phyloP scores from a whole-genome alignment of 92 coral and sea anemone species.

The Montipora capitata region DNA sequence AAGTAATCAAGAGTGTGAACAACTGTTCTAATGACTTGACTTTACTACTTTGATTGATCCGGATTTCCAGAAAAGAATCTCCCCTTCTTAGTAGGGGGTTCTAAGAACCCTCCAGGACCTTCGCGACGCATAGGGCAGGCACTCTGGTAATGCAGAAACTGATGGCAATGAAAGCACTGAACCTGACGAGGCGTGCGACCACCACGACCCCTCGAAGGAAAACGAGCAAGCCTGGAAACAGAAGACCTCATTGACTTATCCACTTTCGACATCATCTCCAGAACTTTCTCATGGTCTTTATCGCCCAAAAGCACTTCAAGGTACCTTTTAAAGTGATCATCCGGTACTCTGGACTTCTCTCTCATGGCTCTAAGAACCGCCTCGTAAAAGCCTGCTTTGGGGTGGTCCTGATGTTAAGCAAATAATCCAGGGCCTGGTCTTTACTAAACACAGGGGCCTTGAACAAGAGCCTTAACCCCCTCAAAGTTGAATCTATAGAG shows the following conservation, averaged over 20 bases:
- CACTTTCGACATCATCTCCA: slow-evolving; percentile 12
- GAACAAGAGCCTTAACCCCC: not conserved
- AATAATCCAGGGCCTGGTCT: not conserved
- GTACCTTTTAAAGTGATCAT: slow-evolving; percentile 3
- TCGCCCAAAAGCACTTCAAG: not conserved
- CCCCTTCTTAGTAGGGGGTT: not conserved
- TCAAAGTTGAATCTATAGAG: not conserved
- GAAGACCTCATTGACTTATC: slow-evolving; percentile 1
- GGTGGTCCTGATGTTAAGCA: not conserved
- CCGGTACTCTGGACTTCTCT: not conserved
- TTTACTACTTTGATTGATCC: not conserved
- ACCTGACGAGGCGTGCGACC: not conserved
- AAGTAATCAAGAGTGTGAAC: not conserved
- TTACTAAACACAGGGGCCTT: not conserved
- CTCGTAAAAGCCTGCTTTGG: not conserved
- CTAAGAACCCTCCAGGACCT: not conserved
- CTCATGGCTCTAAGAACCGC: not conserved
- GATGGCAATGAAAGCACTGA: not conserved
- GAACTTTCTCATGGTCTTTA: slow-evolving; percentile 4
- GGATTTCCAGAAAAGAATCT: not conserved
- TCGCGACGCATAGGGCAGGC: no score
- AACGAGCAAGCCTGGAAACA: not conserved
- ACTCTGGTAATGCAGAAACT: not conserved
- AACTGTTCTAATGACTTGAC: not conserved
- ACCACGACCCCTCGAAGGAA: not conserved